phyloP scores from a whole-genome alignment of 2,113 vertebrate genomes.

The Motacilla tschutschensis region DNA sequence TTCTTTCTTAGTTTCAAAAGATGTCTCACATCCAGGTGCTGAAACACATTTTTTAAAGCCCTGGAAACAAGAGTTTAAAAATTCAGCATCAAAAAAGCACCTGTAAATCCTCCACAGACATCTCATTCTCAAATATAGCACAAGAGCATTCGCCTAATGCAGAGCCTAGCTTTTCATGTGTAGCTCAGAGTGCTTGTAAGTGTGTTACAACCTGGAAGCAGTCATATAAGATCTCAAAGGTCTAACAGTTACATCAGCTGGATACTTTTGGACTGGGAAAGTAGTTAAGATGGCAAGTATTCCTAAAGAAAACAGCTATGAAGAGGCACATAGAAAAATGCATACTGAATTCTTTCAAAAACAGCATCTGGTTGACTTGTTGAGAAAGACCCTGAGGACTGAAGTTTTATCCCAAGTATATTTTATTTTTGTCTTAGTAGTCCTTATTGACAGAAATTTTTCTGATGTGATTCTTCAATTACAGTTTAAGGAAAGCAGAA shows the following conservation, averaged over 20 bases:
- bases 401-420: neutral
- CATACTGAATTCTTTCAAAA: neutral
- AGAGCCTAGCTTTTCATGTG: neutral
- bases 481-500: neutral
- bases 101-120: constrained; percentile 32
- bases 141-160: rapidly evolving
- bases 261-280: neutral
- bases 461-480: neutral
- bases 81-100: neutral
- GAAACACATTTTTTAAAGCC: constrained; percentile 32
- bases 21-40: constrained; percentile 29
- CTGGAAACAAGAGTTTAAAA: constrained; percentile 52
- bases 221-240: constrained; percentile 7
- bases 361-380: neutral
- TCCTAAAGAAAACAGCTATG: neutral
- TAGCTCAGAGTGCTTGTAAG: neutral
- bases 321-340: neutral
- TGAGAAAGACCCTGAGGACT: neutral
- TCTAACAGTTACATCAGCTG: neutral
- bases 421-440: neutral
- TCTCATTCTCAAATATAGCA: constrained; percentile 12
- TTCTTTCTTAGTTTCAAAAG: constrained; percentile 37
- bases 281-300: neutral
- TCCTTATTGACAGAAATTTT: neutral
- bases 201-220: neutral